Base-by-base conservation (phyloP, 1,140 invertebrate species). In the Thaumetopoea pityocampa region DNA sequence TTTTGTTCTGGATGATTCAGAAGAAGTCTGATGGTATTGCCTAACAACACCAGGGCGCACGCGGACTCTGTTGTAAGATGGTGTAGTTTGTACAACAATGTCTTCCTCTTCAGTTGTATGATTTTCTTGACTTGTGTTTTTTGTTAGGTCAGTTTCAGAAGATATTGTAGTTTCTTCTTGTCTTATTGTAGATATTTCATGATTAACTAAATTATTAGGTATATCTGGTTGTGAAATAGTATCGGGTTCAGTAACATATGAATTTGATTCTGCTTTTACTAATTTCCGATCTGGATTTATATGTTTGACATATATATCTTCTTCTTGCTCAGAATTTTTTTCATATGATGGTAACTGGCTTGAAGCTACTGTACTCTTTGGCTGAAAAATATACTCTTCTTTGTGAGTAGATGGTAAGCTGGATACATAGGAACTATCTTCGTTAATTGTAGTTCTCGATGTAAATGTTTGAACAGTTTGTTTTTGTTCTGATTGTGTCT, bases 61-160 rank as follows among this genome's bases (percentile, higher is more conserved):
- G 43, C 79, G 64, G 0, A 83, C 77, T 51, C 74, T 69, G 18
- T 84, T 79, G 40, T 81, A 81, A 4, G 79, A 78, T 12, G 79
- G 72, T 41, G 79, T 83, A 9, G 79, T 83, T 64, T 84, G 71
- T 9, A 76, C 57, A 36, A 67, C 35, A 45, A 76, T 68, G 30
- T 77, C 74, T 46, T 69, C 66, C 8, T 64, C 57, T 43, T 69
- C 60, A 30, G 41, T 32, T 48, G 68, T 62, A 19, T 54, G 42
- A 23, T 18, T 46, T 37, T 67, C 67, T 23, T 67, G 45, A 36
- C 22, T 66, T 9, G 10, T 28, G 18, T 40, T 32, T 40, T 68
- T 68, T 10, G 46, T 52, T 14, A 55, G 47, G 41, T 72, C 66
- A 49, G 32, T 29, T 32, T 66, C 59, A 19, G 49, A 33, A 14